Conservation (phyloP, 2,113 vertebrate species). For the Poeciliopsis retropinna region DNA sequence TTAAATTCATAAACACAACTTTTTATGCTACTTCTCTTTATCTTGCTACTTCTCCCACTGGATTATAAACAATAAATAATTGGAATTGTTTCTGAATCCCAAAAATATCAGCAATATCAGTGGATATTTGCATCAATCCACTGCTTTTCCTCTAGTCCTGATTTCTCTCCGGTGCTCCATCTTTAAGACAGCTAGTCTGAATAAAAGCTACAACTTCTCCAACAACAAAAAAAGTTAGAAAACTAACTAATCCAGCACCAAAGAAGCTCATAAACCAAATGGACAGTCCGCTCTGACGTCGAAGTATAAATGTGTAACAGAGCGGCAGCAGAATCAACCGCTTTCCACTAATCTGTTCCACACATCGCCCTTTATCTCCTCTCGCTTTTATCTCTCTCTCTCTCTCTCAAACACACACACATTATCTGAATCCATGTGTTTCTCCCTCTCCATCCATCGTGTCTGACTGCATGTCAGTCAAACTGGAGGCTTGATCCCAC, state of each 20-base stretch:
- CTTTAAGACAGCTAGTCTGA: constrained; percentile 1
- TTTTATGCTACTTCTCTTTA: constrained; percentile 1
- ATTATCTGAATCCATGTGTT: constrained; percentile 32
- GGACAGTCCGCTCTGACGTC: constrained; percentile 22
- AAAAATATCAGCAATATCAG: neutral
- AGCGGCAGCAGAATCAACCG: constrained; percentile 55
- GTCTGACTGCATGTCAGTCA: constrained; percentile 68
- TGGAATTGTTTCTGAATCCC: no score
- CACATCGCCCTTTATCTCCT: constrained; percentile 54
- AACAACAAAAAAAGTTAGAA: constrained; percentile 1
- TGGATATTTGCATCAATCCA: constrained; percentile 7
- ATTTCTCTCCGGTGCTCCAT: constrained; percentile 22
- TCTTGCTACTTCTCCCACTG: neutral
- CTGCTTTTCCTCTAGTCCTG: neutral
- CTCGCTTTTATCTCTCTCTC: constrained; percentile 9
- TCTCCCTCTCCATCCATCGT: constrained; percentile 51
- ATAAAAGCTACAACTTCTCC: constrained; percentile 1
- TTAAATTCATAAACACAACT: neutral
- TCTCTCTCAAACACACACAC: constrained; percentile 3
- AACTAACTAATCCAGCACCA: constrained; percentile 18
- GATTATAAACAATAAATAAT: no score
- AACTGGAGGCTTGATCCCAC: constrained; percentile 68
- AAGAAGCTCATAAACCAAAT: constrained; percentile 33
- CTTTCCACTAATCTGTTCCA: constrained; percentile 59
- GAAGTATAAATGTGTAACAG: constrained; percentile 35